Base-by-base conservation (phyloP, 2,888 invertebrate species). In the Leucophora obtusa region DNA sequence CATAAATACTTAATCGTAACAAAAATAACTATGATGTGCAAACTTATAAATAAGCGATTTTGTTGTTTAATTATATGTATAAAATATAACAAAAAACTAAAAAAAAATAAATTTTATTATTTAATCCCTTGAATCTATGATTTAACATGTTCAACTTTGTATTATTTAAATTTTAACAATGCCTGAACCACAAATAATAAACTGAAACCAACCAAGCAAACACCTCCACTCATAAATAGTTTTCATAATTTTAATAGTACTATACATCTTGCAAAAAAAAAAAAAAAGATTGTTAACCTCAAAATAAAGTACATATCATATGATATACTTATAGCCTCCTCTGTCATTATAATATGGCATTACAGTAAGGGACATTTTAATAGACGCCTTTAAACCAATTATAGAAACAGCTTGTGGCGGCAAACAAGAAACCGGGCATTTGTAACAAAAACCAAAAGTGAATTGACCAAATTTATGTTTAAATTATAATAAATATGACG, bases 261-360 rank as follows among this genome's bases (percentile, higher is more conserved):
- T 3, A 28, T 28, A 7, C 28, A 28, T 28, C 28, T 28, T 28
- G 1, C 3, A 43, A 43, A 43, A 43, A 43, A 43, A 43, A 47
- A 47, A n/a, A 33, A 51, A 50, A 54, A 73, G 79, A 73, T 65
- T 73, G 69, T 73, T 73, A 79, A 73, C 79, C 79, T 69, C 53
- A 72, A 60, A 50, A 3, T 28, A 3, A 6, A 28, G 28, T 28
- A n/a, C n/a, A n/a, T n/a, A n/a, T n/a, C n/a, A n/a, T n/a, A n/a
- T n/a, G n/a, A n/a, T n/a, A n/a, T n/a, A n/a, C n/a, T n/a, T n/a
- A 18, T 47, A n/a, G 15, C 14, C 43, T 47, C 43, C 43, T 47
- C n/a, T 47, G n/a, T 38, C n/a, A n/a, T 47, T 47, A 14, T 47
- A 7, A 47, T n/a, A n/a, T 47, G 28, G n/a, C n/a, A n/a, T n/a